Conservation (phyloP, 2,797 vertebrate species). For the Psittacula derbiana region DNA sequence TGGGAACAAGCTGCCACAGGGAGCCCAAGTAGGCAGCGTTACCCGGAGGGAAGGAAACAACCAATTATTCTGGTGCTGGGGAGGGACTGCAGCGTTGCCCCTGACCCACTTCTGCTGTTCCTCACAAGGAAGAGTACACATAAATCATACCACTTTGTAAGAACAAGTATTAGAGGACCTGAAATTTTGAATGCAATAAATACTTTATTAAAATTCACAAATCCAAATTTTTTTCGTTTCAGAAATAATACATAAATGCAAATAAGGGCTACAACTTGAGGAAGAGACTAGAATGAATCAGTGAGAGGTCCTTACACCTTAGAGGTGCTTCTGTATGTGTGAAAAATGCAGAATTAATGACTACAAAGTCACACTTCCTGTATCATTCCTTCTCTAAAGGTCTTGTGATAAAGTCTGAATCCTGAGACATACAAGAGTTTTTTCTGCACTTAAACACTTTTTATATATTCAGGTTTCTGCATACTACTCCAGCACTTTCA, state of each 20-base stretch:
- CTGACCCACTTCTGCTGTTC: background rate
- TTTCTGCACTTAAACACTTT: background rate
- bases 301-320: background rate
- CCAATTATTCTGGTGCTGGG: background rate
- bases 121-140: background rate
- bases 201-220: background rate
- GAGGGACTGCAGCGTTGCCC: background rate
- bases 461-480: background rate
- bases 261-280: background rate
- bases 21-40: accelerated
- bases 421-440: background rate
- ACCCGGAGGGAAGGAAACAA: background rate
- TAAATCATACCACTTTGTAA: background rate
- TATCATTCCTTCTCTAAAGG: background rate
- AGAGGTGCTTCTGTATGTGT: background rate
- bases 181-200: background rate
- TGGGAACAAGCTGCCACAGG: background rate
- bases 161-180: background rate
- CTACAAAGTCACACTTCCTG: background rate
- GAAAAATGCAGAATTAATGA: background rate
- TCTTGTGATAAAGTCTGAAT: background rate
- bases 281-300: background rate
- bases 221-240: background rate
- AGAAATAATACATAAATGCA: background rate
- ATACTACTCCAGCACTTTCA: background rate